A percentile compares a stretch with the other conserved stretches of the same genome.
Evolutionary conservation across 2,797 vertebrate genomes (phyloP).

Genomic region (Melanotaenia trifasciata): DNA sequence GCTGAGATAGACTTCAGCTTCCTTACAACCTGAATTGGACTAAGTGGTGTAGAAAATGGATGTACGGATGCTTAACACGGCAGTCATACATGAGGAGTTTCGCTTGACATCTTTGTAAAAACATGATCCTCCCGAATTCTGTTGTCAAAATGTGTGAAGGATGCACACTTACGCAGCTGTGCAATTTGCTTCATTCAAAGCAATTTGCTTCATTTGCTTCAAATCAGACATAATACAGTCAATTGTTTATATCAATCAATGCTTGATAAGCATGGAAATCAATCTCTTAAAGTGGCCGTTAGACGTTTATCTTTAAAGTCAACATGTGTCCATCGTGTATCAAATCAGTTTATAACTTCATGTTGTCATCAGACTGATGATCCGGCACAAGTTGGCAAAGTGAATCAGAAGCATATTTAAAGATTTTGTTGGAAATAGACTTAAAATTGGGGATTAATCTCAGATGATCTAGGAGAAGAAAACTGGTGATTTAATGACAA

Average conservation of each 20-base stretch:
- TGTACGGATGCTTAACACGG: background rate
- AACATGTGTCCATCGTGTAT: too few species aligned
- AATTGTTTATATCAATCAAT: background rate
- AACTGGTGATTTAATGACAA: slow-evolving; percentile 1
- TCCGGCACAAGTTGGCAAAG: background rate
- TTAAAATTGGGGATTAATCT: background rate
- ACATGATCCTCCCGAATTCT: background rate
- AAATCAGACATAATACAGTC: background rate
- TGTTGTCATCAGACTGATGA: background rate
- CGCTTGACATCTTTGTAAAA: background rate
- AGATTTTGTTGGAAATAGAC: background rate
- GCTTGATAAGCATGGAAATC: background rate
- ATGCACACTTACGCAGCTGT: background rate
- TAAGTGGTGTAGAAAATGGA: too few species aligned
- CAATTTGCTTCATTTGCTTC: too few species aligned
- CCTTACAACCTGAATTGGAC: too few species aligned
- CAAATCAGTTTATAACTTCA: background rate
- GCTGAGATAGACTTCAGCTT: too few species aligned
- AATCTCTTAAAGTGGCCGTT: background rate
- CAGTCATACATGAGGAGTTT: background rate
- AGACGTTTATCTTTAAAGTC: too few species aligned
- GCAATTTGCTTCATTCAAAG: background rate
- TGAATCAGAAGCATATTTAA: slow-evolving; percentile 1
- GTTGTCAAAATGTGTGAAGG: background rate
- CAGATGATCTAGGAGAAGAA: background rate